Evolutionary conservation across 1,140 invertebrate species (phyloP).

Genomic region (Drosophila rhopaloa): DNA sequence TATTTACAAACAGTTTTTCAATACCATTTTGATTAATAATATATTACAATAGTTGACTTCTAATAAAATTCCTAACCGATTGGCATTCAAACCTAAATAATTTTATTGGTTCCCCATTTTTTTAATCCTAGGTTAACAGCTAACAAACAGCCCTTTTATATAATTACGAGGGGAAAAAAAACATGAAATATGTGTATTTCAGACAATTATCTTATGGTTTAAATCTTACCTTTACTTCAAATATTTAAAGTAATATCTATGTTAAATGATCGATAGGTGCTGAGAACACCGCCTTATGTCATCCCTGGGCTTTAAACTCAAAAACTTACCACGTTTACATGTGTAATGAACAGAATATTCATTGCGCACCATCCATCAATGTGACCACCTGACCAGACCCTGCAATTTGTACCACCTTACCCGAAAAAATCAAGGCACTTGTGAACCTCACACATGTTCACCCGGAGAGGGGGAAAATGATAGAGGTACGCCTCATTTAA

Average conservation of each 20-base stretch:
- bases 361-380: slow-evolving; percentile 45
- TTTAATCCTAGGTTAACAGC: no score
- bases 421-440: slow-evolving; percentile 59
- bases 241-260: background rate
- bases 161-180: no score
- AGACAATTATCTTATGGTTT: no score
- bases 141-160: no score
- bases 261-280: background rate
- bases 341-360: slow-evolving; percentile 6
- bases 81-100: no score
- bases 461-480: slow-evolving; percentile 10
- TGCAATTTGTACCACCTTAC: slow-evolving; percentile 54
- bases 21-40: no score
- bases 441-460: slow-evolving; percentile 75
- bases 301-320: background rate
- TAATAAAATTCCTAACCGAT: no score
- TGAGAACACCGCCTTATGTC: slow-evolving; percentile 12
- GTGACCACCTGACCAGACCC: slow-evolving; percentile 37
- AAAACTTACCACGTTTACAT: slow-evolving; percentile 9
- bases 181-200: no score
- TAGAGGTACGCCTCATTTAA: slow-evolving; percentile 67
- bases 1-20: no score
- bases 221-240: no score
- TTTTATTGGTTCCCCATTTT: no score
- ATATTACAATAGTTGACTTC: no score